phyloP scores from a whole-genome alignment of 2,113 vertebrate species.

The Epinephelus fuscoguttatus region DNA sequence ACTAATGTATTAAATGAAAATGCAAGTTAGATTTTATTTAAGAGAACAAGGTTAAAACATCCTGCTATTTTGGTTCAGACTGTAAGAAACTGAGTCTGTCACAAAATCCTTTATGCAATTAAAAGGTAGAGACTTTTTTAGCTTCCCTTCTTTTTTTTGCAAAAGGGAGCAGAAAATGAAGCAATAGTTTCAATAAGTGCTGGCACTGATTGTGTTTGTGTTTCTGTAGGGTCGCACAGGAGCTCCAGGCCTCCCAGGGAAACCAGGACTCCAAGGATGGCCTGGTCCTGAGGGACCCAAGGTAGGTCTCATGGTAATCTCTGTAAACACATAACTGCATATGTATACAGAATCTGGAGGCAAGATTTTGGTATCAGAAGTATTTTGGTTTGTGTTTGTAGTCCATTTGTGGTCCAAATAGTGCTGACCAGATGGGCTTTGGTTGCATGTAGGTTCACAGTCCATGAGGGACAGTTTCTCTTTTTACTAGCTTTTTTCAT shows the following conservation, averaged over 20 bases:
- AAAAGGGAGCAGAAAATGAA: not conserved
- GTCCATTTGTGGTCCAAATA: too few relatives aligned
- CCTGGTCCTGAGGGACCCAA: conserved; percentile 89
- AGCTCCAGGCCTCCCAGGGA: conserved; percentile 90
- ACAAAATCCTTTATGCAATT: not conserved
- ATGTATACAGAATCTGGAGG: not conserved
- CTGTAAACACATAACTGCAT: too few relatives aligned
- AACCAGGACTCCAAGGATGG: conserved; percentile 89
- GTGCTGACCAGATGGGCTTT: too few relatives aligned
- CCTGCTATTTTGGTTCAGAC: not conserved
- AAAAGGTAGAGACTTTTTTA: not conserved
- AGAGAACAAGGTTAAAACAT: not conserved
- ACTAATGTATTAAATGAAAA: not conserved
- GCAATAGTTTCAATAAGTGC: not conserved
- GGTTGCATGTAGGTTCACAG: too few relatives aligned
- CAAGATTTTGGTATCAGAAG: too few relatives aligned
- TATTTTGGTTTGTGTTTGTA: too few relatives aligned
- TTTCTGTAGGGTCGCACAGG: conserved; percentile 90
- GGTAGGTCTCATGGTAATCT: conserved; percentile 74
- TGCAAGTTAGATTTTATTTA: not conserved
- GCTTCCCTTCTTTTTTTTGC: not conserved
- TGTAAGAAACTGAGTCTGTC: not conserved
- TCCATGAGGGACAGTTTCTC: too few relatives aligned
- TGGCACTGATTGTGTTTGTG: conserved; percentile 8
- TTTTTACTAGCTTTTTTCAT: too few relatives aligned